Evolutionary conservation across 2,888 invertebrate genomes (phyloP), one percentile per base, ranked within the genome.

Genomic region (Lordiphosa andalusiaca): DNA sequence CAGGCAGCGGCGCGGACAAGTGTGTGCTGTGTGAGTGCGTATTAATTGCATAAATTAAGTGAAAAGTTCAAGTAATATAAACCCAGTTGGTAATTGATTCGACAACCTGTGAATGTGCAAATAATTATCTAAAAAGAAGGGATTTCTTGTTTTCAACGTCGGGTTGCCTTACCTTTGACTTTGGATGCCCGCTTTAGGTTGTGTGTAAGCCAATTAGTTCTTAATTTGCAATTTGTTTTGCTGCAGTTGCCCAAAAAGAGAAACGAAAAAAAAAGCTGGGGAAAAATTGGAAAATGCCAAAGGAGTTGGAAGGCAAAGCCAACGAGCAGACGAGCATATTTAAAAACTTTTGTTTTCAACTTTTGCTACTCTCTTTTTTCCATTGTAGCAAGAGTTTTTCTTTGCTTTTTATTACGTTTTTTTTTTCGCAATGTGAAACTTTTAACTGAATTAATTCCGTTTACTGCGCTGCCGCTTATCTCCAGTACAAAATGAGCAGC

Each of bases 221-320:
- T 83, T 83, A 83, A 83, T 83, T 83, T 80, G 76, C 78, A 83
- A 83, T 83, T 83, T 81, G 78, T 80, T 80, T 78, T 81, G 80
- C 67, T 81, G 80, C 80, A 82, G 78, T 74, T 72, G 56, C 62
- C 64, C 38, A 66, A 10, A 50, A 37, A 49, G 42, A 38, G 36
- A 60, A 55, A 44, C 38, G 48, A 62, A 65, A 53, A 48, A 62
- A 57, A 50, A 54, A 53, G n/a, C 16, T 16, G 16, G 16, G 51
- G 52, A 55, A 53, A 74, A 73, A 30, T 30, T 30, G 30, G 30
- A 30, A 30, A 30, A 30, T 30, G 30, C 30, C 30, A 30, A 73
- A 80, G 74, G 74, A 78, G 80, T 77, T 77, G 65, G 64, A 81
- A 73, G 71, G 58, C 69, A 75, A 75, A 73, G 69, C 74, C 73